Evolutionary conservation across 53 echinoderm and acorn worm genomes (phyloP), one percentile per base, ranked within the genome.

Genomic region (Henricia sp.): DNA sequence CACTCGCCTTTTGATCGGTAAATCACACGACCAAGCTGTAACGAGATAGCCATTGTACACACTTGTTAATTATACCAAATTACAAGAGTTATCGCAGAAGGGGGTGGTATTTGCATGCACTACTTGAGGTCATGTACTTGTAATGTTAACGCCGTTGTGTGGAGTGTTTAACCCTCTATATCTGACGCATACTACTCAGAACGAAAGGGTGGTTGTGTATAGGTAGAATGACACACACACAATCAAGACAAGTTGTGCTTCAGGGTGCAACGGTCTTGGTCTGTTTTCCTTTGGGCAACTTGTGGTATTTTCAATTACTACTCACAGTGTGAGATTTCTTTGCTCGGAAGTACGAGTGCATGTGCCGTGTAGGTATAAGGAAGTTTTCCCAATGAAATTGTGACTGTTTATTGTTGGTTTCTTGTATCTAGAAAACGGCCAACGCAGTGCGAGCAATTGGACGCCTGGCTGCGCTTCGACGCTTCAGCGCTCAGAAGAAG

Each of bases 401-500:
- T 27, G n/a, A 13, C 28, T 57, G 11, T 77, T 29, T 88, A 19
- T 50, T 62, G 38, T 51, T 85, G 19, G 83, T 48, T 51, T 44
- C 13, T 6, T 84, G 16, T 54, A 27, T 72, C 43, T 84, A 96
- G 97, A 96, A 91, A 92, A 96, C 97, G 48, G 91, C 94, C 14
- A 92, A 90, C 59, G 97, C 97, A 48, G 94, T 96, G 19, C 89
- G 97, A 71, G 97, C 97, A 51, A 96, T 96, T 42, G 94, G 94
- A 43, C 93, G 97, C 44, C 92, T 96, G 97, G 90, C 85, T 53
- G 91, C 91, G 28, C 88, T 96, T 50, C 87, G 85, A 35, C 80
- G 93, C 36, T 88, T 89, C 28, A 91, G 85, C 56, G 78, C 76
- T 39, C 89, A 77, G n/a, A 86, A 74, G 42, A 91, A 87, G n/a